Percentiles rank a stretch among this genome's conserved stretches.
Conservation (phyloP, 1,140 invertebrate species). For the Paracyclopina nana region DNA sequence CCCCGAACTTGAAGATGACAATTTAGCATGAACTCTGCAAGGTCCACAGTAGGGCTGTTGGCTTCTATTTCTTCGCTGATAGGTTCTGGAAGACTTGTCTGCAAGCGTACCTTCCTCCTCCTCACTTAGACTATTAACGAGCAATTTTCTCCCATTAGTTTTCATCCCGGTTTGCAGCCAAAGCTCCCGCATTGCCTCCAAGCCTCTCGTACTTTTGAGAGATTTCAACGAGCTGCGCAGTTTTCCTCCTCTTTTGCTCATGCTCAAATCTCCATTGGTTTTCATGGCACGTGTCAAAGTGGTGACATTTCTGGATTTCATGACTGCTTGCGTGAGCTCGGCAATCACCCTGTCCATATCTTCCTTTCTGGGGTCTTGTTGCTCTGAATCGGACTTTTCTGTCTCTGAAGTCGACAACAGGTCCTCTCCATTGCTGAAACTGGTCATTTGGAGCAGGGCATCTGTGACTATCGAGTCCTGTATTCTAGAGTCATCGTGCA, state of each 20-base stretch:
- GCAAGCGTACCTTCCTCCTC: not conserved
- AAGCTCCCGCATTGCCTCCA: not conserved
- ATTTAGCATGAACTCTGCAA: not conserved
- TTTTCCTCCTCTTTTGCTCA: not conserved
- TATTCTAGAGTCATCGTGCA: not conserved
- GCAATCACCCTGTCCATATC: not conserved
- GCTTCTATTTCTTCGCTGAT: not conserved
- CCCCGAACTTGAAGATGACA: not conserved
- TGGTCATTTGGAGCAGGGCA: not conserved
- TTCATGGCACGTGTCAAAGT: not conserved
- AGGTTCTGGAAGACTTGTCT: not conserved
- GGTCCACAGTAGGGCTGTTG: not conserved
- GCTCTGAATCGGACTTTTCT: not conserved
- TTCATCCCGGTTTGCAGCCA: not conserved
- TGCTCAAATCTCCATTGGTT: not conserved
- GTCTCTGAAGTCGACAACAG: too few relatives aligned
- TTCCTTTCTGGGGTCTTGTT: not conserved
- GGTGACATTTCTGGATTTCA: not conserved
- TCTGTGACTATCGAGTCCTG: not conserved
- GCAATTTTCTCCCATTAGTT: not conserved
- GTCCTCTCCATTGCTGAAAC: not conserved
- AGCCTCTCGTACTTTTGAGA: not conserved
- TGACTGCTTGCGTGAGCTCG: conserved; percentile 3
- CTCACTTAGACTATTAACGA: not conserved
- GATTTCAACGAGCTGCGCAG: not conserved